These are phyloP conservation scores for Catocala sponsa DNA, from an alignment of 2,888 invertebrate species.

Conservation along the genomic window DNA sequence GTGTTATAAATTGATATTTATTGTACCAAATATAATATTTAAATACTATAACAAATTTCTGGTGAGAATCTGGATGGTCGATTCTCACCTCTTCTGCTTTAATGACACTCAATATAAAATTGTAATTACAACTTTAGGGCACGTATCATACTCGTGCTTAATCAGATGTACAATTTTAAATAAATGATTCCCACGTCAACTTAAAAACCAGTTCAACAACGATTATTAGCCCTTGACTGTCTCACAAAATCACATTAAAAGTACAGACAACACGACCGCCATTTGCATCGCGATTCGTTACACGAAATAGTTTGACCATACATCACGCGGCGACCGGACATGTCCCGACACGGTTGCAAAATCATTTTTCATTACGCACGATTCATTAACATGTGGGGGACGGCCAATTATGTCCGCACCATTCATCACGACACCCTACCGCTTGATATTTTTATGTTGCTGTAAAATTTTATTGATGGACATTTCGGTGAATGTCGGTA, in stretches of 20 bases:
- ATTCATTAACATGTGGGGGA: slow-evolving; percentile 84
- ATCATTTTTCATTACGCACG: slow-evolving; percentile 86
- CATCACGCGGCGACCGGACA: slow-evolving; percentile 63
- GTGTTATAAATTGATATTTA: too few relatives aligned
- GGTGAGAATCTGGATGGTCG: too few relatives aligned
- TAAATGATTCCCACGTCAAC: too few relatives aligned
- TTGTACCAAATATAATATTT: too few relatives aligned
- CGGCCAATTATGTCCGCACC: slow-evolving; percentile 81
- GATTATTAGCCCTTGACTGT: slow-evolving; percentile 13
- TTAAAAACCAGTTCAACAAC: neutral
- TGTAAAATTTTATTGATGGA: slow-evolving; percentile 55
- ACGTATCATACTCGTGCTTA: too few relatives aligned
- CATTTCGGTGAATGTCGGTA: slow-evolving; percentile 41
- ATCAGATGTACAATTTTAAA: too few relatives aligned
- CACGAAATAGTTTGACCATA: slow-evolving; percentile 73
- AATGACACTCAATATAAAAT: too few relatives aligned
- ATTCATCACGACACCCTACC: slow-evolving; percentile 80
- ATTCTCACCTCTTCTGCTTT: too few relatives aligned
- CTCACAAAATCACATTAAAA: slow-evolving; percentile 47
- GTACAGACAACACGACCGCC: slow-evolving; percentile 56
- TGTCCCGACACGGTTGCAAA: slow-evolving; percentile 64
- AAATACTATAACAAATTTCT: too few relatives aligned
- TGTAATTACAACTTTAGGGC: too few relatives aligned
- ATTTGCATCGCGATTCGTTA: slow-evolving; percentile 65
- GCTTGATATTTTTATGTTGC: slow-evolving; percentile 74